Evolutionary conservation across 2,113 vertebrate genomes (phyloP).

Genomic region (Saccopteryx leptura): DNA sequence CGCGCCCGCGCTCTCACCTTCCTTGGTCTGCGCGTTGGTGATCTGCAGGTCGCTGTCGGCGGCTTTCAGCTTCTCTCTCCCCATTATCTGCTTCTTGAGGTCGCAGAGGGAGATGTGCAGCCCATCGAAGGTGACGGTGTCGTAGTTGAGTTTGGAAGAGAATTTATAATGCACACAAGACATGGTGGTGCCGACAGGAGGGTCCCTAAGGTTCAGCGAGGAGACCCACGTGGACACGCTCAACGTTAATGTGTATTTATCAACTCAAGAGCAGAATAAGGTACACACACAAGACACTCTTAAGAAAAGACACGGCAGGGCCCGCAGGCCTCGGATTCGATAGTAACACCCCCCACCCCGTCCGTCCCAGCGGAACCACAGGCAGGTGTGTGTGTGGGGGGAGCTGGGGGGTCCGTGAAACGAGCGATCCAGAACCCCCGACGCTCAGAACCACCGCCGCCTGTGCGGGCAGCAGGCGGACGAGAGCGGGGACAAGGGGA

Average conservation of each 20-base stretch:
- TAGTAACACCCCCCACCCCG: slow-evolving; percentile 17
- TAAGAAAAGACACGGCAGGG: slow-evolving; percentile 72
- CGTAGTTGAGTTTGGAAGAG: slow-evolving; percentile 98
- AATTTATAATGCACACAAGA: slow-evolving; percentile 99
- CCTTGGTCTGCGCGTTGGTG: slow-evolving; percentile 97
- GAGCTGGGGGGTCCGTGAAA: slow-evolving; percentile 53
- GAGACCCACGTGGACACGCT: slow-evolving; percentile 80
- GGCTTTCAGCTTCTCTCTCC: slow-evolving; percentile 95
- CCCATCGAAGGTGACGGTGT: slow-evolving; percentile 97
- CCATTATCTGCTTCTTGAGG: slow-evolving; percentile 98
- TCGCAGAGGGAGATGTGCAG: slow-evolving; percentile 96
- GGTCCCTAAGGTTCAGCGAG: slow-evolving; percentile 83
- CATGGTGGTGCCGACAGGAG: slow-evolving; percentile 90
- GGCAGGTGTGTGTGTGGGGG: background rate
- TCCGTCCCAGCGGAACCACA: slow-evolving; percentile 13
- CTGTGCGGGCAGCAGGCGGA: slow-evolving; percentile 70
- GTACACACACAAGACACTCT: slow-evolving; percentile 82
- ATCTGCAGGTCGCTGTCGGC: slow-evolving; percentile 98
- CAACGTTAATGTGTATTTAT: slow-evolving; percentile 82
- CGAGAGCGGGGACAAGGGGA: slow-evolving; percentile 38
- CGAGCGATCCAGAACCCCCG: slow-evolving; percentile 68
- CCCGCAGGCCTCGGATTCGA: slow-evolving; percentile 73
- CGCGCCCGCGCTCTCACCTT: slow-evolving; percentile 90
- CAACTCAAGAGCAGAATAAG: slow-evolving; percentile 78
- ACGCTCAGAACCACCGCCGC: slow-evolving; percentile 79